Conservation (phyloP, 2,797 vertebrate genomes). For the Gallirallus australis region DNA sequence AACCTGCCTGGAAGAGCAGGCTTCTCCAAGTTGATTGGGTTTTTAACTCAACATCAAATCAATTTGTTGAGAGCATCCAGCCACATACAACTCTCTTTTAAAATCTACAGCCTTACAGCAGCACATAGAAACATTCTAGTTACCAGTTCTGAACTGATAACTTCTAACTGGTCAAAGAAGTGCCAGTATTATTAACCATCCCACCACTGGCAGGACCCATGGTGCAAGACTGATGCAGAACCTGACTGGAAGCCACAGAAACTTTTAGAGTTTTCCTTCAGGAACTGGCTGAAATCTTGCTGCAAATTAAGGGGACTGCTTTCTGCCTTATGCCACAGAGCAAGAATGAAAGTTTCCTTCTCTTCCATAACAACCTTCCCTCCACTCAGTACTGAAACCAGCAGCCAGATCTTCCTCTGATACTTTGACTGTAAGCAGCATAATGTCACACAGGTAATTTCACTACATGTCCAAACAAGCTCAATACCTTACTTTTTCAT, state of each 20-base stretch:
- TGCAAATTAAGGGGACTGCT: neutral
- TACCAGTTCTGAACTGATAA: neutral
- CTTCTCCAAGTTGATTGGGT: neutral
- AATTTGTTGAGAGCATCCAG: neutral
- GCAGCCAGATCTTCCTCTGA: neutral
- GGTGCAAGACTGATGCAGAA: neutral
- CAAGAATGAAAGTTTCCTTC: neutral
- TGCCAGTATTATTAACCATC: neutral
- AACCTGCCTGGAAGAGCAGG: neutral
- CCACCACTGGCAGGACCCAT: neutral
- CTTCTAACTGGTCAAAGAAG: neutral
- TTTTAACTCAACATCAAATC: neutral
- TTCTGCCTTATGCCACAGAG: neutral
- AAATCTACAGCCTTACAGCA: neutral
- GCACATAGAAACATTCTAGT: neutral
- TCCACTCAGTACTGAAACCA: neutral
- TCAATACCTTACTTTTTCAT: neutral
- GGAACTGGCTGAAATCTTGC: neutral
- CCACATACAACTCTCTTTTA: neutral
- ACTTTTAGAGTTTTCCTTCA: neutral
- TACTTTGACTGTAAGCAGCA: neutral
- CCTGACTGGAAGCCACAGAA: neutral
- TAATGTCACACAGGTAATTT: neutral
- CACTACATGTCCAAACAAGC: neutral
- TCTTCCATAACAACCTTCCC: neutral